phyloP scores from a whole-genome alignment of 2,797 vertebrate species.

The Myripristis murdjan region DNA sequence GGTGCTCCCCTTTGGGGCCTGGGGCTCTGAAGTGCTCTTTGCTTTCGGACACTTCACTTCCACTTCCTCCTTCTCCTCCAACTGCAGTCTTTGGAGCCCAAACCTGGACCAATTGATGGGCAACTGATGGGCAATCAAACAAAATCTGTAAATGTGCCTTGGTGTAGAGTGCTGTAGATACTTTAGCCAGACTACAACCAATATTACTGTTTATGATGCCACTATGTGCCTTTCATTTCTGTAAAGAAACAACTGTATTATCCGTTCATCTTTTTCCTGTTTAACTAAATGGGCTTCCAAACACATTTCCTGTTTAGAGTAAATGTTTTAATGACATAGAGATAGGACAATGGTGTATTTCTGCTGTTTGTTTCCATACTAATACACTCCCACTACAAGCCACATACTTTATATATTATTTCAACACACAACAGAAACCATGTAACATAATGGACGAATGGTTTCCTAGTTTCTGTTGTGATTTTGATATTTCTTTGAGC shows the following conservation, averaged over 20 bases:
- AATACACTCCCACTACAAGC: slow-evolving; percentile 48
- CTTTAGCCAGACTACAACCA: slow-evolving; percentile 34
- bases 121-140: slow-evolving; percentile 52
- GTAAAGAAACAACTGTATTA: slow-evolving; percentile 44
- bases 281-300: slow-evolving; percentile 54
- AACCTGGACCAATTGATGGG: slow-evolving; percentile 40
- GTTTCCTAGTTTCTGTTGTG: slow-evolving; percentile 18
- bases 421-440: slow-evolving; percentile 45
- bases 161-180: slow-evolving; percentile 41
- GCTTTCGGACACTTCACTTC: slow-evolving; percentile 56
- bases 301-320: slow-evolving; percentile 71
- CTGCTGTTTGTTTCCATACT: slow-evolving; percentile 57
- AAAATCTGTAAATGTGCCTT: slow-evolving; percentile 51
- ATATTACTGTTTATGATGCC: slow-evolving; percentile 28
- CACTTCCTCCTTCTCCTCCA: slow-evolving; percentile 50
- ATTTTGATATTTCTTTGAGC: slow-evolving; percentile 2
- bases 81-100: slow-evolving; percentile 47
- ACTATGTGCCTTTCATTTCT: slow-evolving; percentile 61
- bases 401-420: slow-evolving; percentile 39
- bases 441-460: slow-evolving; percentile 37
- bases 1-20: slow-evolving; percentile 53
- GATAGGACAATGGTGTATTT: slow-evolving; percentile 64
- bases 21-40: slow-evolving; percentile 47
- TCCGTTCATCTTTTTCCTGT: slow-evolving; percentile 47
- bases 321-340: slow-evolving; percentile 57